Evolutionary conservation across 2,888 invertebrate species (phyloP), one percentile per base, ranked within the genome.

Genomic region (Pterobdella sp.): DNA sequence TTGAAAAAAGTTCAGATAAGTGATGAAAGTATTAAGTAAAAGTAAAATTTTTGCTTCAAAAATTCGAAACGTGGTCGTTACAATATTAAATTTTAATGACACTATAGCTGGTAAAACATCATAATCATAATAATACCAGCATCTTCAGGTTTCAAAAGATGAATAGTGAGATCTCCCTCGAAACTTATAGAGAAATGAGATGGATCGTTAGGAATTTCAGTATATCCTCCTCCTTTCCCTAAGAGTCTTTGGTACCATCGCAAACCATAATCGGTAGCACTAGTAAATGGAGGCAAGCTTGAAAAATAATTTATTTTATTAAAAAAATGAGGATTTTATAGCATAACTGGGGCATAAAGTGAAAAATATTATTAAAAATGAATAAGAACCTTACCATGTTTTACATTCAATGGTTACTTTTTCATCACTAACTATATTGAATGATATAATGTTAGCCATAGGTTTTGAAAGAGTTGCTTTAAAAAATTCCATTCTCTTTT

Each of bases 331-430:
- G 10, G 49, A 22, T 42, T 7, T 42, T 42, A 22, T n/a, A n/a
- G n/a, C n/a, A n/a, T n/a, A n/a, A 68, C 1, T 65, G 10, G 22
- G 22, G 29, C 32, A 31, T 65, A 65, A 2, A 34, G 3, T 65
- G 29, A 31, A 32, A 26, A 4, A 65, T 4, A 31, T 14, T 65
- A 1, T 22, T 4, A 1, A 3, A 26, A 31, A 65, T 4, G 68
- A n/a, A 37, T 32, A 49, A 42, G 22, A 26, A n/a, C 14, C 68
- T 49, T 64, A 73, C 73, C 73, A 73, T 18, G 73, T 34, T 4
- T 73, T 68, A 49, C 73, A 73, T 29, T 73, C 60, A 37, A 73
- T 60, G 49, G 37, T 68, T 14, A 69, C 49, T 69, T 49, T 68
- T 37, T 69, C 63, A 18, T 42, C 34, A 29, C 26, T 31, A 18